Percentiles rank a stretch among this genome's conserved stretches.
Conservation (phyloP, 2,888 invertebrate genomes). For the Fragum whitleyi region DNA sequence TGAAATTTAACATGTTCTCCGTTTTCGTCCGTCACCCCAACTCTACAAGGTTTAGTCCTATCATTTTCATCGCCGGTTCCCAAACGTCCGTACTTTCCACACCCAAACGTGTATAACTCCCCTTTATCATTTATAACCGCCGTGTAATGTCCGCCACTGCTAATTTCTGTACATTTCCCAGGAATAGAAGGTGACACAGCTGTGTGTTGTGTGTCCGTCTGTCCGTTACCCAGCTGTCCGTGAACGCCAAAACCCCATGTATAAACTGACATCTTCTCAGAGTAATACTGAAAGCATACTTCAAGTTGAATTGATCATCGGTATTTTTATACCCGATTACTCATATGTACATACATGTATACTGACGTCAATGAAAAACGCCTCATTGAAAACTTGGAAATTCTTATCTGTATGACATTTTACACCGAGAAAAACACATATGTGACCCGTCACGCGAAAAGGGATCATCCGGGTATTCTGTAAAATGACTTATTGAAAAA, state of each 20-base stretch:
- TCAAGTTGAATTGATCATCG: slow-evolving; percentile 3
- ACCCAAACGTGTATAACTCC: slow-evolving; percentile 65
- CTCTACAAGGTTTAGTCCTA: slow-evolving; percentile 37
- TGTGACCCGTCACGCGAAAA: too few relatives aligned
- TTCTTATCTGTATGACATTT: too few relatives aligned
- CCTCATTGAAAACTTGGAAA: too few relatives aligned
- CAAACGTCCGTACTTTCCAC: slow-evolving; percentile 74
- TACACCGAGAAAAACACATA: too few relatives aligned
- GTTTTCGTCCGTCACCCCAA: slow-evolving; percentile 29
- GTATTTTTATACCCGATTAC: slow-evolving; percentile 1
- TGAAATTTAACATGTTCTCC: slow-evolving; percentile 29
- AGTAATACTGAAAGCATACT: background rate
- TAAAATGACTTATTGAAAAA: too few relatives aligned
- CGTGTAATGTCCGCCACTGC: slow-evolving; percentile 70
- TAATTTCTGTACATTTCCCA: slow-evolving; percentile 32
- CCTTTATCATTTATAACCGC: slow-evolving; percentile 63
- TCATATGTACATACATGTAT: too few relatives aligned
- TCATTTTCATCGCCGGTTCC: slow-evolving; percentile 66
- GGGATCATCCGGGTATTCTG: too few relatives aligned
- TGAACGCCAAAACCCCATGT: slow-evolving; percentile 73
- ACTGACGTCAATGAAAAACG: too few relatives aligned
- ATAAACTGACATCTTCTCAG: slow-evolving; percentile 66
- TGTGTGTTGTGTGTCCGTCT: slow-evolving; percentile 50
- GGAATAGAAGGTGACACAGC: slow-evolving; percentile 39
- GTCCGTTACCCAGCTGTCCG: slow-evolving; percentile 73